A percentile compares a stretch with the other conserved stretches of the same genome.
Conservation (phyloP, 2,888 invertebrate genomes). For the Cybosia mesomella region DNA sequence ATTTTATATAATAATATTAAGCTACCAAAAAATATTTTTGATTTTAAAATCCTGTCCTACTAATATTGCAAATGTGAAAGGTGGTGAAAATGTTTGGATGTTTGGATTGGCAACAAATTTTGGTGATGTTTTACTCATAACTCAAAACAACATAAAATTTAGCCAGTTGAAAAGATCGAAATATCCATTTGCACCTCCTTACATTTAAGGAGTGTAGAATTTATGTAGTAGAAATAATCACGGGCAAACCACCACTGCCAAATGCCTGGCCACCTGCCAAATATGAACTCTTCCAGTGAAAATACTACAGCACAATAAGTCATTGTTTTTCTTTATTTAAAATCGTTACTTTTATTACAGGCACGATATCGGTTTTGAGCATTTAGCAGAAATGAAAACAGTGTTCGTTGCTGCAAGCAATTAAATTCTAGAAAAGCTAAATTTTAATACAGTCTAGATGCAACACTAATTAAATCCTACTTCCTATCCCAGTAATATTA, state of each 20-base stretch:
- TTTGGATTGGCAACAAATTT: not conserved
- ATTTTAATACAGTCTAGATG: too few relatives aligned
- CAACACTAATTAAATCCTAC: too few relatives aligned
- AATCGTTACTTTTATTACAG: slow-evolving; percentile 34
- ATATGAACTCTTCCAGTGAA: slow-evolving; percentile 59
- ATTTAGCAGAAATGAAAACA: not conserved
- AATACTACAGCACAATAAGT: slow-evolving; percentile 57
- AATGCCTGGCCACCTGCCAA: slow-evolving; percentile 75
- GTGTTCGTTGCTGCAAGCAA: not conserved
- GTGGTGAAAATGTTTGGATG: not conserved
- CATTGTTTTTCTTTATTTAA: slow-evolving; percentile 49
- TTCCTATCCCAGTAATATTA: too few relatives aligned
- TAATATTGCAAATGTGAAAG: not conserved
- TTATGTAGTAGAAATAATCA: slow-evolving; percentile 81
- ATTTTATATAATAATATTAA: too few relatives aligned
- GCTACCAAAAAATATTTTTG: not conserved
- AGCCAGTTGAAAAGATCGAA: slow-evolving; percentile 15
- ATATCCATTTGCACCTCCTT: slow-evolving; percentile 68
- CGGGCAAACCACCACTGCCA: slow-evolving; percentile 67
- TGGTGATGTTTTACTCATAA: not conserved
- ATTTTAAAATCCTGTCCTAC: not conserved
- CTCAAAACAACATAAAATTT: not conserved
- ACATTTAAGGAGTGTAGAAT: slow-evolving; percentile 76
- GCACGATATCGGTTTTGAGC: not conserved
- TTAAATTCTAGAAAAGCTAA: too few relatives aligned